Percentiles rank a stretch among this genome's conserved stretches.
phyloP scores from a whole-genome alignment of 2,113 vertebrate genomes.

The Tonatia bakeri region DNA sequence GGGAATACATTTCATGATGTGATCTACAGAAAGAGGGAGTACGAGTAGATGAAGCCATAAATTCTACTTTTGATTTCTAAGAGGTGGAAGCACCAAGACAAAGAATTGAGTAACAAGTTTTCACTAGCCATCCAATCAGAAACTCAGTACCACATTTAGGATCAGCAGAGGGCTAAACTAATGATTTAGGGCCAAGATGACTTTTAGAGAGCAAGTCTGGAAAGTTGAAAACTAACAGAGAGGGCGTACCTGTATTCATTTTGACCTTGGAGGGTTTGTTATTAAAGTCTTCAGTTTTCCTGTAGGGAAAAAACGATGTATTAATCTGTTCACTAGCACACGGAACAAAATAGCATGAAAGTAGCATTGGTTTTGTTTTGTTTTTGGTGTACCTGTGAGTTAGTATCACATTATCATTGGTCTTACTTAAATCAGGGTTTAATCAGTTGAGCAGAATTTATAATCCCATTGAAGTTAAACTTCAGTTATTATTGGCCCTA shows the following conservation, averaged over 20 bases:
- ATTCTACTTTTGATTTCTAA: conserved; percentile 62
- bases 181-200: conserved; percentile 13
- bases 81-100: not conserved
- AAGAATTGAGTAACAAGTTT: not conserved
- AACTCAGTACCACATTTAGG: not conserved
- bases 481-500: not conserved
- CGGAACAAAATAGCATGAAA: conserved; percentile 65
- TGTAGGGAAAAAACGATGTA: conserved; percentile 75
- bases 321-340: conserved; percentile 73
- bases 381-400: conserved; percentile 40
- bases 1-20: not conserved
- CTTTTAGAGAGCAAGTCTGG: conserved; percentile 35
- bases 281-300: conserved; percentile 84
- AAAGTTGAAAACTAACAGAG: conserved; percentile 56
- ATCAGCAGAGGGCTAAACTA: not conserved
- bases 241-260: conserved; percentile 87
- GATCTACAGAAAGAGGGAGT: not conserved
- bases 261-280: conserved; percentile 80
- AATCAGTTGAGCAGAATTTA: conserved; percentile 60
- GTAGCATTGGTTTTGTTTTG: not conserved
- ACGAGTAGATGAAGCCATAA: not conserved
- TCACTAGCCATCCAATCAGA: not conserved
- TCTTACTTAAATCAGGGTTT: conserved; percentile 70
- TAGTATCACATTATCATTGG: conserved; percentile 51
- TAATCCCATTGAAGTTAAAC: conserved; percentile 3